A percentile compares a stretch with the other conserved stretches of the same genome.
phyloP scores from a whole-genome alignment of 2,113 vertebrate genomes.

The Aphelocoma coerulescens region DNA sequence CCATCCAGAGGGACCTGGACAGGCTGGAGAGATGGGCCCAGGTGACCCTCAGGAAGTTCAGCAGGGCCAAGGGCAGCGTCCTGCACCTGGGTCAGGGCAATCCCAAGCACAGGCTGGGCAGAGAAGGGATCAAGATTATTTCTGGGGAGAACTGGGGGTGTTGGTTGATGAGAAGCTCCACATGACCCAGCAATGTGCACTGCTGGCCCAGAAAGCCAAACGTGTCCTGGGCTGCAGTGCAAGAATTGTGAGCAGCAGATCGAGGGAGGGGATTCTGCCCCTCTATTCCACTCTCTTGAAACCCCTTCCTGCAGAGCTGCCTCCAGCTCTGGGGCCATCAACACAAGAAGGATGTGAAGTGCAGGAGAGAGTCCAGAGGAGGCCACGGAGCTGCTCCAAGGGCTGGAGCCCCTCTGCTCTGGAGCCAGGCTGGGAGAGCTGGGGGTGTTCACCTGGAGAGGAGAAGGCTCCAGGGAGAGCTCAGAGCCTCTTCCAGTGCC shows the following conservation, averaged over 20 bases:
- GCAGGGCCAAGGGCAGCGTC: fast-evolving
- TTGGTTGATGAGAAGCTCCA: neutral
- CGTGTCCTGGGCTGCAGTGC: neutral
- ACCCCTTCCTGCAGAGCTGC: neutral
- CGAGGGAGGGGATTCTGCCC: neutral
- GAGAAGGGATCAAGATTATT: neutral
- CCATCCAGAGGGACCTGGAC: neutral
- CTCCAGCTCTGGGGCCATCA: neutral
- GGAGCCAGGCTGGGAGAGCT: neutral
- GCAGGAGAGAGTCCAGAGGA: neutral
- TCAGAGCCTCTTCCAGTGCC: neutral
- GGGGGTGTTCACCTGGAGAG: neutral
- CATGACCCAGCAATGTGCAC: neutral
- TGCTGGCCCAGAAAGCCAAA: neutral
- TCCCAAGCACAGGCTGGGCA: neutral
- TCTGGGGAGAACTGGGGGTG: neutral
- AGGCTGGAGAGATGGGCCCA: neutral
- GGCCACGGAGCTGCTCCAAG: fast-evolving
- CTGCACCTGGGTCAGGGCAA: neutral
- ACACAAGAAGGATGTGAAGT: neutral
- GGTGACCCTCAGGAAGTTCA: neutral
- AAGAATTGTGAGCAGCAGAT: neutral
- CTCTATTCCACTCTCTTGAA: neutral
- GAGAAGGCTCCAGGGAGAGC: neutral
- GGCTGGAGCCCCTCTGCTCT: neutral